Conservation (phyloP, 2,113 vertebrate genomes). For the Microcebus griseorufus region DNA sequence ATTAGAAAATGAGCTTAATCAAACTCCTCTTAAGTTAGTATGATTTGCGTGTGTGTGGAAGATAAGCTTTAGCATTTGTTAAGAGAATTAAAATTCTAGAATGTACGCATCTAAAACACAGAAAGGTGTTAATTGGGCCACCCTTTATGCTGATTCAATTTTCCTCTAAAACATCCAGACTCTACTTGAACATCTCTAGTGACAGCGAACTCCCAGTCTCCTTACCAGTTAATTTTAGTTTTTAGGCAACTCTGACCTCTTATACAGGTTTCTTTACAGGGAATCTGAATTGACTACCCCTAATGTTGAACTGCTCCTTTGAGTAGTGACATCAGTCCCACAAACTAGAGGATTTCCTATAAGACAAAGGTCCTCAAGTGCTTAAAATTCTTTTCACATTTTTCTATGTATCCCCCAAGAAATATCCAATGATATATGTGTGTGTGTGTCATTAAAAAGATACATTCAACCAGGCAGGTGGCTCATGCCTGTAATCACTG, state of each 20-base stretch:
- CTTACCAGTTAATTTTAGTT: neutral
- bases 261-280: neutral
- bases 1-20: neutral
- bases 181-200: neutral
- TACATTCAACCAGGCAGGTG: neutral
- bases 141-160: neutral
- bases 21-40: neutral
- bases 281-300: neutral
- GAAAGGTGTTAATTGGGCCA: neutral
- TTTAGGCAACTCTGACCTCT: neutral
- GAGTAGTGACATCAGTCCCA: neutral
- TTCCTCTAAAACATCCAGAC: neutral
- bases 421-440: neutral
- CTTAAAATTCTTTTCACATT: neutral
- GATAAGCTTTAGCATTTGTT: neutral
- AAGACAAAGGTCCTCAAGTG: neutral
- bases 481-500: no score
- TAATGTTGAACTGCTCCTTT: neutral
- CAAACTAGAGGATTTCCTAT: neutral
- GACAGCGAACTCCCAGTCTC: neutral
- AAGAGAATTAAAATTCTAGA: neutral
- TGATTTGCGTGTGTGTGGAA: neutral
- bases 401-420: neutral
- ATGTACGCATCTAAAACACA: neutral
- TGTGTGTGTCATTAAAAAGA: neutral